These are phyloP conservation scores for Limenitis camilla DNA, from an alignment of 2,888 invertebrate species.

Conservation along the genomic window DNA sequence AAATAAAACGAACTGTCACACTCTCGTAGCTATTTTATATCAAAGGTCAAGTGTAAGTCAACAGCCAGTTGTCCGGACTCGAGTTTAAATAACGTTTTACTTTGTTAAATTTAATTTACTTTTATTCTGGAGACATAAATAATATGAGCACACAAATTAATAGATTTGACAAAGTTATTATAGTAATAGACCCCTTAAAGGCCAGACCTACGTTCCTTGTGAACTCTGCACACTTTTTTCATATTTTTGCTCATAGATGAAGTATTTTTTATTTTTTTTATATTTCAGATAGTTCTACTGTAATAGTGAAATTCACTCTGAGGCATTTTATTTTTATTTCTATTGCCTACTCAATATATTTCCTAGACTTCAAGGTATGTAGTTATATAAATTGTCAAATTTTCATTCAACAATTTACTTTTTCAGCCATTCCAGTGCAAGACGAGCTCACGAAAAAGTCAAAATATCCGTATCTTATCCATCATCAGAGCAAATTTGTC, in stretches of 20 bases:
- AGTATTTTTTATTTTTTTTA: no score
- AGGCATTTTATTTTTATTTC: no score
- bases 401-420: not conserved
- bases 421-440: constrained; percentile 76
- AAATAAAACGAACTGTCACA: not conserved
- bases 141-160: not conserved
- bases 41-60: constrained; percentile 10
- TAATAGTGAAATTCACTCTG: no score
- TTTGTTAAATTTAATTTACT: not conserved
- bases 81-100: constrained; percentile 2
- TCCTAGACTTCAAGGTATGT: no score
- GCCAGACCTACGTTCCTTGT: no score
- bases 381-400: not conserved
- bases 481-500: constrained; percentile 81
- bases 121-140: not conserved
- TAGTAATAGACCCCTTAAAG: no score
- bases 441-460: constrained; percentile 82
- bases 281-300: no score
- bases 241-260: no score
- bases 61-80: constrained; percentile 5
- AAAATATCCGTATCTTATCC: constrained; percentile 92
- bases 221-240: no score
- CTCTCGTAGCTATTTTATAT: not conserved
- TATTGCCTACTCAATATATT: no score
- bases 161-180: no score